Percentiles rank a stretch among this genome's conserved stretches.
These are phyloP conservation scores for Eretmochelys imbricata DNA, from an alignment of 2,113 vertebrate genomes.

Conservation along the genomic window DNA sequence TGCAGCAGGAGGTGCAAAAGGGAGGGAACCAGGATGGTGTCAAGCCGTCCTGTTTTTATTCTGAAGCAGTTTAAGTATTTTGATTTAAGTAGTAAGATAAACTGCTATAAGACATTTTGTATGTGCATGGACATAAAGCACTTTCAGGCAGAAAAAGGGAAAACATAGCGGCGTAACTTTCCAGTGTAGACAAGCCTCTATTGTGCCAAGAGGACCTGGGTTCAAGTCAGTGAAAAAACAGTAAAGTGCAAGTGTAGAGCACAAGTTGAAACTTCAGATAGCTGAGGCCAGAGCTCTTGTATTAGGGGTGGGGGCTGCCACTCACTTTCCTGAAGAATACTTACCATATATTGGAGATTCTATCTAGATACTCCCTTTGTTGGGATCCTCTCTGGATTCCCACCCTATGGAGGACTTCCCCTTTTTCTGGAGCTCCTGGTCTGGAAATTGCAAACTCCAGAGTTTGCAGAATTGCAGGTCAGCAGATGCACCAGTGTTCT, in stretches of 20 bases:
- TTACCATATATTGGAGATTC: not conserved
- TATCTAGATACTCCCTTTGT: not conserved
- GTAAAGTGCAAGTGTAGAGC: not conserved
- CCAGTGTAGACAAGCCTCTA: not conserved
- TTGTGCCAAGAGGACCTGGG: not conserved
- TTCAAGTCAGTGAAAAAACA: not conserved
- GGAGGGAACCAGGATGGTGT: not conserved
- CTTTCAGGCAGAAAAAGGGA: not conserved
- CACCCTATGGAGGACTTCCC: not conserved
- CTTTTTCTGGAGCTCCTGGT: constrained; percentile 8
- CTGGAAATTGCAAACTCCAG: not conserved
- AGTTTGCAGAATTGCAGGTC: not conserved
- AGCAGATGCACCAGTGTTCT: not conserved
- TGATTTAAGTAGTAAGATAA: not conserved
- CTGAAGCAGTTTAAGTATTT: not conserved
- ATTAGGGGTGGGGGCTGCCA: not conserved
- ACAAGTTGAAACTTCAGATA: not conserved
- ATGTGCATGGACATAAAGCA: not conserved
- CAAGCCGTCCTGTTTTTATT: not conserved
- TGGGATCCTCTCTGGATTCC: constrained; percentile 5
- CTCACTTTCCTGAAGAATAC: not conserved
- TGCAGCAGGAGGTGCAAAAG: not conserved
- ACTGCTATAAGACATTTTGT: not conserved
- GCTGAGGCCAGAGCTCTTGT: not conserved
- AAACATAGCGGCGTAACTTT: not conserved